These are phyloP conservation scores for Dilophus febrilis DNA, from an alignment of 2,888 invertebrate genomes.

Conservation along the genomic window DNA sequence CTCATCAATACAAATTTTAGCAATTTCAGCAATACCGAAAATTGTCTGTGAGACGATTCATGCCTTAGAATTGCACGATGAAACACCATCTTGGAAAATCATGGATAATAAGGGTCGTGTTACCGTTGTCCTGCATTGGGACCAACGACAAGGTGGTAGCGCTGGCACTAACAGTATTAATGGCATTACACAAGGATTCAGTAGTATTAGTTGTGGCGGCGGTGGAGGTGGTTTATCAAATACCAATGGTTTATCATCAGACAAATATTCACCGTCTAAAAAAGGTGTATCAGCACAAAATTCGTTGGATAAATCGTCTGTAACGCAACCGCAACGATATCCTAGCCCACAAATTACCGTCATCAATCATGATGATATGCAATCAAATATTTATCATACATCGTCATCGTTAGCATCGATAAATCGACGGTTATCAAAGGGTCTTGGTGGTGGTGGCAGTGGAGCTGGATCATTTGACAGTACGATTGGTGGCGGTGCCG, in stretches of 20 bases:
- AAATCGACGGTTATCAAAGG: conserved; percentile 35
- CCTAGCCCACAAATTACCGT: conserved; percentile 79
- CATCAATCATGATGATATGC: conserved; percentile 80
- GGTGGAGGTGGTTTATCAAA: conserved; percentile 23
- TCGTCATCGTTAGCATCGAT: conserved; percentile 7
- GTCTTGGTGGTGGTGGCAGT: too few relatives aligned
- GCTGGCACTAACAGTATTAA: conserved; percentile 25
- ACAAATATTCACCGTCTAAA: conserved; percentile 31
- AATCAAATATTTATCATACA: conserved; percentile 30
- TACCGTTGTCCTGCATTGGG: conserved; percentile 93
- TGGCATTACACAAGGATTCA: conserved; percentile 31
- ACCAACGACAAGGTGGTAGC: conserved; percentile 57
- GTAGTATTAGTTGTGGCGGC: conserved; percentile 32
- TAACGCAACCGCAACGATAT: conserved; percentile 31
- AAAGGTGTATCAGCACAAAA: conserved; percentile 36
- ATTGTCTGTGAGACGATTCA: conserved; percentile 95
- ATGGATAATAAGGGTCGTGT: conserved; percentile 96
- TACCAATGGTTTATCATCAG: conserved; percentile 23
- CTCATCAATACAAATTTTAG: too few relatives aligned
- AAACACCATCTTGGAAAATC: conserved; percentile 95
- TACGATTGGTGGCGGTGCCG: conserved; percentile 35
- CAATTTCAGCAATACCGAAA: conserved; percentile 87
- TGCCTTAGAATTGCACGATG: conserved; percentile 88
- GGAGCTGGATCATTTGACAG: conserved; percentile 45
- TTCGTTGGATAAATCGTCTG: conserved; percentile 46